Evolutionary conservation across 2,888 invertebrate species (phyloP), one percentile per base, ranked within the genome.

Genomic region (Celastrina argiolus): DNA sequence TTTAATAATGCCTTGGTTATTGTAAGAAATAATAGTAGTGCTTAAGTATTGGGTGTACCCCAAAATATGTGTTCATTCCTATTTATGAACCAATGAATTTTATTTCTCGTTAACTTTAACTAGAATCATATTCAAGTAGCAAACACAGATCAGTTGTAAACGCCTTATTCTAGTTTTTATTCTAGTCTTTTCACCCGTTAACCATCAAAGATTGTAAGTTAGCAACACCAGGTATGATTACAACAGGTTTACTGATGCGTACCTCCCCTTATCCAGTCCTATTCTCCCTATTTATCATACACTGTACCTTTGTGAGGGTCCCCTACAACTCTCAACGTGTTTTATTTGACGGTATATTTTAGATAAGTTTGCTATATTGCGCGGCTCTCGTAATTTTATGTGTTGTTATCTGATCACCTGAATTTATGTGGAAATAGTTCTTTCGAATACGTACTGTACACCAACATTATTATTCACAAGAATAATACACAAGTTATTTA

Each of bases 251-350:
- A 34, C 34, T 22, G 61, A 61, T 61, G 39, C 36, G 39, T 61
- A 61, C 39, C 39, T 61, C 61, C 61, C 61, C 61, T 61, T 39
- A 61, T 36, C 61, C 16, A 59, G 16, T 16, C 10, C 59, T 59
- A 31, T 61, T 61, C 61, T 22, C 39, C 36, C 36, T 22, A 61
- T 61, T 61, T 61, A 61, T 61, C 61, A 61, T 61, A 61, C 36
- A 59, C 28, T 59, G 58, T 58, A 59, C 36, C 61, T 39, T 61
- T 61, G 61, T 61, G 14, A 39, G 61, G 39, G 61, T 34, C 22
- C 39, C 34, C 39, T 18, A 22, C 36, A 61, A 39, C 39, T 61
- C 61, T 12, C 61, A 39, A 14, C 22, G 61, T 39, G 39, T 61
- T 61, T 39, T 39, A 61, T 61, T 59, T 34, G 34, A 59, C 59